Evolutionary conservation across 2,113 vertebrate genomes (phyloP).

Genomic region (Tychaedon coryphoeus): DNA sequence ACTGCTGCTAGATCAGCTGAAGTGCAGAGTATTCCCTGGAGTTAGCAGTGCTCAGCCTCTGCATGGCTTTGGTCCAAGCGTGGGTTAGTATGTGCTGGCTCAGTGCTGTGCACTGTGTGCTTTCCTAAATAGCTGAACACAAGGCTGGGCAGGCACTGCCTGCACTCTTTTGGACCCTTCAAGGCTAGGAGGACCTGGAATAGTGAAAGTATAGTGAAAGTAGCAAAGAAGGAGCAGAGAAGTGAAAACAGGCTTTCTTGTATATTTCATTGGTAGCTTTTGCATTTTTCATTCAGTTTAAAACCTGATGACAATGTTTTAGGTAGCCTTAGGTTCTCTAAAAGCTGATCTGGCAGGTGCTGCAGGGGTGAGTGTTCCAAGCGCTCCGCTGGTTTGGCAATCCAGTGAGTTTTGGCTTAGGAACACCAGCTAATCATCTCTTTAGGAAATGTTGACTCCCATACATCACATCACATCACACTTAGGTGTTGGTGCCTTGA

Average conservation of each 20-base stretch:
- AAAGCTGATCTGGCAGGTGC: neutral
- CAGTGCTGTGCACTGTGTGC: neutral
- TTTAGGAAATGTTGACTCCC: neutral
- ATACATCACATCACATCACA: neutral
- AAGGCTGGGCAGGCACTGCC: neutral
- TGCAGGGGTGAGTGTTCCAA: neutral
- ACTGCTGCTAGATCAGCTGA: neutral
- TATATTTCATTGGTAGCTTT: neutral
- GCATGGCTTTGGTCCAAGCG: neutral
- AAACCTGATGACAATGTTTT: neutral
- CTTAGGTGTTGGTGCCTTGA: neutral
- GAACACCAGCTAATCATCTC: neutral
- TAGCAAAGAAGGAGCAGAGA: neutral
- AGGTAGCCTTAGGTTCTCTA: neutral
- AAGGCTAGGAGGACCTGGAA: neutral
- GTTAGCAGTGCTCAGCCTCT: neutral
- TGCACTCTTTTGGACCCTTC: neutral
- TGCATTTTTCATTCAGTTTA: neutral
- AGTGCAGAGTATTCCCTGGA: neutral
- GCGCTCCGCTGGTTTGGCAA: neutral
- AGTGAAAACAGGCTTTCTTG: neutral
- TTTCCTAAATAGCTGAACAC: neutral
- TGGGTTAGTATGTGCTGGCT: neutral
- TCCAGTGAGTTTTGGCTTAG: neutral
- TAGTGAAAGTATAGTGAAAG: neutral